These are phyloP conservation scores for Gobius niger DNA, from an alignment of 2,113 vertebrate species.

Conservation along the genomic window DNA sequence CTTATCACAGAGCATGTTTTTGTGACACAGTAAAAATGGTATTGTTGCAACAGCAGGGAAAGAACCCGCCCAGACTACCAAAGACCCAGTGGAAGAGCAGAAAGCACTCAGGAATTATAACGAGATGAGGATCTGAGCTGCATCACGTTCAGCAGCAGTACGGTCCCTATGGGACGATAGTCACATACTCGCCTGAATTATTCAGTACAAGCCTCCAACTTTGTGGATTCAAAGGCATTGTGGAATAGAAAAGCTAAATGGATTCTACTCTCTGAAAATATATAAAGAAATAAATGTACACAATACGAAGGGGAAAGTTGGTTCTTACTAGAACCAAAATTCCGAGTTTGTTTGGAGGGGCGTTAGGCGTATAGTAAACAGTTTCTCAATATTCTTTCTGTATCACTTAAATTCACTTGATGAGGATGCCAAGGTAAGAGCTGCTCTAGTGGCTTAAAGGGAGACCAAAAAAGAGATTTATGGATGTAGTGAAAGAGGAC, in stretches of 20 bases:
- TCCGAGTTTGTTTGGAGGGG: too few relatives aligned
- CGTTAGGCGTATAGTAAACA: too few relatives aligned
- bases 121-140: conserved; percentile 27
- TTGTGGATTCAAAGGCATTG: background rate
- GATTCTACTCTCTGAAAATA: too few relatives aligned
- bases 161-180: conserved; percentile 12
- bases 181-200: conserved; percentile 19
- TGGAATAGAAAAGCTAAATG: background rate
- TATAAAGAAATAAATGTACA: too few relatives aligned
- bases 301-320: too few relatives aligned
- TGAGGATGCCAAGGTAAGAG: too few relatives aligned
- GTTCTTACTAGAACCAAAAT: too few relatives aligned
- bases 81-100: conserved; percentile 29
- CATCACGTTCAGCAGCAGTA: conserved; percentile 19
- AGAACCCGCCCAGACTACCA: conserved; percentile 28
- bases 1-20: background rate
- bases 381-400: too few relatives aligned
- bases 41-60: background rate
- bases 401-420: too few relatives aligned
- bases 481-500: too few relatives aligned
- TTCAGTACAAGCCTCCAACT: background rate
- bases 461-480: too few relatives aligned
- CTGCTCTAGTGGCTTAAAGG: too few relatives aligned
- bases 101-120: conserved; percentile 34
- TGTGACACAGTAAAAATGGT: background rate